These are phyloP conservation scores for Cherax destructor DNA, from an alignment of 1,140 invertebrate genomes.

Conservation along the genomic window DNA sequence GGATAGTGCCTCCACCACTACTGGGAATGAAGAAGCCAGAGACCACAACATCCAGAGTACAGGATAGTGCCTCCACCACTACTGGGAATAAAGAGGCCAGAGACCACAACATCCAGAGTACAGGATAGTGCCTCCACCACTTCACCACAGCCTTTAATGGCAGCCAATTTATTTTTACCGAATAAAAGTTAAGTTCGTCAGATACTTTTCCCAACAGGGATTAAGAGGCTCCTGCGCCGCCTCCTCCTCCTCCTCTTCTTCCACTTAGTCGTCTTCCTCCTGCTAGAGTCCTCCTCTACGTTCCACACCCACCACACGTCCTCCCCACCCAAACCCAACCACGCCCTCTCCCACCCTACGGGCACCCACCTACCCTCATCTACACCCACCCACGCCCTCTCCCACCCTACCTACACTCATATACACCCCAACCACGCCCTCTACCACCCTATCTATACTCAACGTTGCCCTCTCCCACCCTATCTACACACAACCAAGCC, in stretches of 20 bases:
- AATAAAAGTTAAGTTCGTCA: slow-evolving; percentile 24
- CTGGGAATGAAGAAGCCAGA: too few species aligned
- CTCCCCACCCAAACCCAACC: not conserved
- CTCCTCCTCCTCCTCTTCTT: not conserved
- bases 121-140: too few species aligned
- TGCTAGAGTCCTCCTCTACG: not conserved
- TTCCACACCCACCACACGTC: too few species aligned
- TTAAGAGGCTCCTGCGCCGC: not conserved
- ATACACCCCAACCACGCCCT: not conserved
- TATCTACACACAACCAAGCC: not conserved
- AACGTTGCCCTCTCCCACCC: too few species aligned
- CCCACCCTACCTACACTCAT: not conserved
- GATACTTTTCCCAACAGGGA: slow-evolving; percentile 28
- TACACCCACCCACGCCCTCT: not conserved
- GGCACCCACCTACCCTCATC: not conserved
- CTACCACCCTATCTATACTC: not conserved
- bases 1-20: too few species aligned
- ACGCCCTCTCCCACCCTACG: not conserved
- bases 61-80: too few species aligned
- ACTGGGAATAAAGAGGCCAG: too few species aligned
- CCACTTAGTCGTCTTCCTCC: not conserved
- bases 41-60: too few species aligned
- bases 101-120: too few species aligned
- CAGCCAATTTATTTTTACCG: slow-evolving; percentile 20
- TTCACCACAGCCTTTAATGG: not conserved